These are phyloP conservation scores for Muscidifurax raptorellus DNA, from an alignment of 1,140 invertebrate genomes.

Conservation along the genomic window DNA sequence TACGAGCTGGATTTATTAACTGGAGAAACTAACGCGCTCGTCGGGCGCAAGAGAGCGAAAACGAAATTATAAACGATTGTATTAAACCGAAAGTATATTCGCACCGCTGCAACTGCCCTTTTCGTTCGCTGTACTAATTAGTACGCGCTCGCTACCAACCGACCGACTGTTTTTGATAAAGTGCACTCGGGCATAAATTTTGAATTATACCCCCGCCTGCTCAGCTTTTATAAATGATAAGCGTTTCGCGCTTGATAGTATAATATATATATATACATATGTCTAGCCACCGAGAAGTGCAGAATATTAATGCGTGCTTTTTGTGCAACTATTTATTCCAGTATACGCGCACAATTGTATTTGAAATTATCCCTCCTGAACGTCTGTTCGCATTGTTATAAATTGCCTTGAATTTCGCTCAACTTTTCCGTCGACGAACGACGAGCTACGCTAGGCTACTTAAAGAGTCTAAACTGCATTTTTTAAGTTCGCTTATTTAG, in stretches of 20 bases:
- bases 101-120: no score
- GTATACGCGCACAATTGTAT: neutral
- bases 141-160: no score
- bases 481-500: neutral
- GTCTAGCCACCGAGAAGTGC: neutral
- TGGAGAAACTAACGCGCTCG: no score
- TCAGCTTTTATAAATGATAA: constrained; percentile 29
- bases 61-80: neutral
- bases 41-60: neutral
- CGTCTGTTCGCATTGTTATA: neutral
- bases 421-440: neutral
- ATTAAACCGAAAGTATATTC: neutral
- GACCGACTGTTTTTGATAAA: constrained; percentile 26
- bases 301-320: neutral
- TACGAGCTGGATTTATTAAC: neutral
- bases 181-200: constrained; percentile 29
- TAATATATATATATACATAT: no score
- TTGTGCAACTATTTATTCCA: neutral
- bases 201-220: neutral
- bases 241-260: constrained; percentile 27
- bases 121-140: no score
- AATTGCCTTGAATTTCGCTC: no score
- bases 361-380: neutral
- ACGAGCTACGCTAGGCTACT: neutral
- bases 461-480: no score